phyloP scores from a whole-genome alignment of 2,888 invertebrate species.

The Pristionchus arcanus region DNA sequence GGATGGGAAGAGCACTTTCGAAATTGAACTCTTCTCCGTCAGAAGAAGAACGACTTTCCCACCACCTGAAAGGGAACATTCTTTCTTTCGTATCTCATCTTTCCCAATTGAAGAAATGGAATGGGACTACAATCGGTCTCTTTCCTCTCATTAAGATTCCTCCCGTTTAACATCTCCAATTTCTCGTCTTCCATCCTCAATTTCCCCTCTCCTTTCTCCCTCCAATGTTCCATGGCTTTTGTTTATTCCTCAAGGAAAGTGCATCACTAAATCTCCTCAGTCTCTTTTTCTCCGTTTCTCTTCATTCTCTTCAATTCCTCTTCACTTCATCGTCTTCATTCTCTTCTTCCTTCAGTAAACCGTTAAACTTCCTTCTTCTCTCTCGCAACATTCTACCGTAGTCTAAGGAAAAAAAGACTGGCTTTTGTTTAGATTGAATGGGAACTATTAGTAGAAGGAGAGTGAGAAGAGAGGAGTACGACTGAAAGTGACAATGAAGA shows the following conservation, averaged over 20 bases:
- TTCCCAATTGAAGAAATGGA: conserved; percentile 7
- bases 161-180: conserved; percentile 45
- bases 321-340: not conserved
- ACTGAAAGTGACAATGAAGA: not conserved
- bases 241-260: conserved; percentile 44
- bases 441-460: not conserved
- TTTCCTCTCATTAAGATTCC: conserved; percentile 45
- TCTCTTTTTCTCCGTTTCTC: conserved; percentile 11
- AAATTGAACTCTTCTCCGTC: conserved; percentile 41
- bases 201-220: conserved; percentile 28
- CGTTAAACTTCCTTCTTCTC: conserved; percentile 8
- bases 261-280: conserved; percentile 8
- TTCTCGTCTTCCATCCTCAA: conserved; percentile 15
- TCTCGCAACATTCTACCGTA: conserved; percentile 39
- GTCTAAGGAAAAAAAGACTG: not conserved
- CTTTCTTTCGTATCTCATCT: conserved; percentile 16
- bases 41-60: conserved; percentile 3
- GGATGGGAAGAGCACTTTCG: not conserved
- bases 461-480: not conserved
- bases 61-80: not conserved
- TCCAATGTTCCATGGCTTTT: conserved; percentile 40
- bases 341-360: not conserved
- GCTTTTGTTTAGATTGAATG: not conserved
- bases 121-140: conserved; percentile 44
- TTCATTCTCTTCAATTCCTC: not conserved